Evolutionary conservation across 2,888 invertebrate genomes (phyloP).

Genomic region (Calephelis perditalis): DNA sequence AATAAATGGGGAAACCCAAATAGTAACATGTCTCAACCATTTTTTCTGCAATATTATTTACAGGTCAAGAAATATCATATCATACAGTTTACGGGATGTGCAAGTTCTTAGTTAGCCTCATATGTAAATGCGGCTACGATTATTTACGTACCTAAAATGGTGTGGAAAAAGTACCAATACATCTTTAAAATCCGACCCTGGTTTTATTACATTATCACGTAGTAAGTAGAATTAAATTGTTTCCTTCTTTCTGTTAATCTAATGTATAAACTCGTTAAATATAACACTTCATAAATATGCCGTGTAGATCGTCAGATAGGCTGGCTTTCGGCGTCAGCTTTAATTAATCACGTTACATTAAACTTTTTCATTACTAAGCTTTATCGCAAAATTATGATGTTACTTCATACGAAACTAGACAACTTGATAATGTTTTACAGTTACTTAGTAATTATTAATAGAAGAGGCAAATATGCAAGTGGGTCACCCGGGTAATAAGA

Average conservation of each 20-base stretch:
- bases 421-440: background rate
- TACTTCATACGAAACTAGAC: conserved; percentile 8
- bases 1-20: too few relatives aligned
- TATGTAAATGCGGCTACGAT: too few relatives aligned
- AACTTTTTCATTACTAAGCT: conserved; percentile 43
- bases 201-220: background rate
- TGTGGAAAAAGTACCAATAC: too few relatives aligned
- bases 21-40: too few relatives aligned
- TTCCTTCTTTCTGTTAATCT: background rate
- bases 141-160: too few relatives aligned
- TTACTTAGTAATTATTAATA: background rate
- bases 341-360: conserved; percentile 63
- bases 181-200: conserved; percentile 9
- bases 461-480: too few relatives aligned
- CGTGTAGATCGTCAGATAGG: conserved; percentile 49
- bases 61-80: too few relatives aligned
- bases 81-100: too few relatives aligned
- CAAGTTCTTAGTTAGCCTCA: too few relatives aligned
- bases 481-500: too few relatives aligned
- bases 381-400: conserved; percentile 6
- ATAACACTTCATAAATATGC: conserved; percentile 43
- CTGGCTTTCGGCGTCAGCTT: conserved; percentile 42
- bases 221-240: too few relatives aligned
- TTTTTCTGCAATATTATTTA: too few relatives aligned
- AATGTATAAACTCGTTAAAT: conserved; percentile 8